Percentiles rank a stretch among this genome's conserved stretches.
Conservation (phyloP, 2,113 vertebrate genomes). For the Grus americana region DNA sequence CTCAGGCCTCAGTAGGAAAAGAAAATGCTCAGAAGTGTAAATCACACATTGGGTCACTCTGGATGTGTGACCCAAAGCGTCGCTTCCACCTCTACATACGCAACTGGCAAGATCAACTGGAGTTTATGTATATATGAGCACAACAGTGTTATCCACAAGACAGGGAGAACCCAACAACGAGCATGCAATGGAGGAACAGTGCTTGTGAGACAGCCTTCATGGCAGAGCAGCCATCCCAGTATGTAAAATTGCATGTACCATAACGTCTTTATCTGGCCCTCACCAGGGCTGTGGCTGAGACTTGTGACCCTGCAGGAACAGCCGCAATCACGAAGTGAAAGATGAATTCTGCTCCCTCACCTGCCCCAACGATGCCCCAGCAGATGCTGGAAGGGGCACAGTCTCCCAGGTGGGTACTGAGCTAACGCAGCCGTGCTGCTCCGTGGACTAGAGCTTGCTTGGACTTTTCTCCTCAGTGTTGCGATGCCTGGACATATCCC, state of each 20-base stretch:
- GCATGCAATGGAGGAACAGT: accelerated
- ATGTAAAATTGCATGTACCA: neutral
- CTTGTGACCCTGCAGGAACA: neutral
- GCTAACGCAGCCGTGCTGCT: neutral
- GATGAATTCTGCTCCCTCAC: neutral
- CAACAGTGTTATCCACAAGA: neutral
- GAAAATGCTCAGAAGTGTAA: neutral
- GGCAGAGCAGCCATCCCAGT: neutral
- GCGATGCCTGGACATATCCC: neutral
- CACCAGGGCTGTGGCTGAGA: accelerated
- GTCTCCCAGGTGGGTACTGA: neutral
- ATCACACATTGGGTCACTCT: neutral
- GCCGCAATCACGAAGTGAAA: neutral
- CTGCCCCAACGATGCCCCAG: neutral
- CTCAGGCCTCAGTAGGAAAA: neutral
- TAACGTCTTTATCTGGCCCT: neutral
- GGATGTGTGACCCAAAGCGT: neutral
- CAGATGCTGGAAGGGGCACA: neutral
- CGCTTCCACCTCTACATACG: neutral
- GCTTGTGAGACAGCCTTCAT: neutral
- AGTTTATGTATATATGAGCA: neutral
- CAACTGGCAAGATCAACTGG: neutral
- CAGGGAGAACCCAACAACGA: neutral
- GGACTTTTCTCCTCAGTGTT: neutral
- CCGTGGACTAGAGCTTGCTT: neutral